Conservation (phyloP, 2,113 vertebrate species). For the Halichoerus grypus region DNA sequence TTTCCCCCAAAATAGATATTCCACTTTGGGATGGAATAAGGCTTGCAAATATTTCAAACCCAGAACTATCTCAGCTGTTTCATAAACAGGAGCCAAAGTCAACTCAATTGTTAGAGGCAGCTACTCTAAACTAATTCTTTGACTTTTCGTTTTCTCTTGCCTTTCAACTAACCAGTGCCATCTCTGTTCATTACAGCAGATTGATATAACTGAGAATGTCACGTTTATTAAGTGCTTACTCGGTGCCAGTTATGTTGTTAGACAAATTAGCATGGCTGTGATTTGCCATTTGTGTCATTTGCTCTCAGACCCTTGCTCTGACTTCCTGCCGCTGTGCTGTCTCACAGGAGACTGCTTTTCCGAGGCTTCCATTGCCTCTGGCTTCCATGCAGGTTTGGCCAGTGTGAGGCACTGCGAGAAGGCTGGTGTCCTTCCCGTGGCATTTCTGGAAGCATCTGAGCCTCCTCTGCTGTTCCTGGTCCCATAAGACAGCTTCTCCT, state of each 20-base stretch:
- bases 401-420: background rate
- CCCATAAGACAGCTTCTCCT: background rate
- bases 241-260: background rate
- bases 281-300: background rate
- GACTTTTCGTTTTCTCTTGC: background rate
- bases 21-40: background rate
- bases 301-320: background rate
- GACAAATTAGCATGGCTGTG: background rate
- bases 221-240: background rate
- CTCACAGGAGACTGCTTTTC: background rate
- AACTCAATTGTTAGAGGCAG: background rate
- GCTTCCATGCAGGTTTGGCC: background rate
- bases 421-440: background rate
- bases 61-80: background rate
- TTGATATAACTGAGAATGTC: background rate
- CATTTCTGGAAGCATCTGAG: background rate
- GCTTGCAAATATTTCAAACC: conserved; percentile 12
- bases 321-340: background rate
- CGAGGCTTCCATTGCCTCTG: background rate
- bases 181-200: background rate
- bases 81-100: background rate
- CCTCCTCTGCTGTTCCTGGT: background rate
- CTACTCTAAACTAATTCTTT: background rate
- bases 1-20: background rate
- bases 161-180: background rate